phyloP scores from a whole-genome alignment of 1,140 invertebrate species.

The Propsilocerus akamusi region DNA sequence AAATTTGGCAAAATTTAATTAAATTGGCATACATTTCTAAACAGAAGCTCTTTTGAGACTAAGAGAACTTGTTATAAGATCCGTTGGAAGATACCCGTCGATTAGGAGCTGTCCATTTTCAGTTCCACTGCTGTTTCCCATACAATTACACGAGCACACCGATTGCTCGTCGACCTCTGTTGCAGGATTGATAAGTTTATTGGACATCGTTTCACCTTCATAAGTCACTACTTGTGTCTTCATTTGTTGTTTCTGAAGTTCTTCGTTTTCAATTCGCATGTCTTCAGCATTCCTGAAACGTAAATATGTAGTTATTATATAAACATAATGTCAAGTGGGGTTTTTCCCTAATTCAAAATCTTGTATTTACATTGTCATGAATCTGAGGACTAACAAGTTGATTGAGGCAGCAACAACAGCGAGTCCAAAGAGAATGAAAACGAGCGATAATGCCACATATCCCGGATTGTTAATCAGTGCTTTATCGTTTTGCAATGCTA shows the following conservation, averaged over 20 bases:
- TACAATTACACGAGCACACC: conserved; percentile 22
- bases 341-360: background rate
- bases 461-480: conserved; percentile 83
- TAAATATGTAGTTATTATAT: conserved; percentile 5
- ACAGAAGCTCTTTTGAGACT: conserved; percentile 22
- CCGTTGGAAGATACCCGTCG: conserved; percentile 27
- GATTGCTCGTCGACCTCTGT: conserved; percentile 21
- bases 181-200: conserved; percentile 16
- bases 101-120: conserved; percentile 29
- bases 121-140: conserved; percentile 21
- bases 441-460: conserved; percentile 88
- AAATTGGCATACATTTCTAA: no score
- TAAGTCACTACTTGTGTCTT: conserved; percentile 15
- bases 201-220: conserved; percentile 17
- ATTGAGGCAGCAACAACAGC: conserved; percentile 97
- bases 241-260: conserved; percentile 33
- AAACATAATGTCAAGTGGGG: background rate
- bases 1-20: no score
- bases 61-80: conserved; percentile 20
- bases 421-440: conserved; percentile 95
- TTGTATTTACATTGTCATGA: conserved; percentile 81
- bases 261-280: conserved; percentile 67
- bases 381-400: conserved; percentile 90
- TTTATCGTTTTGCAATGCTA: conserved; percentile 82
- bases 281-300: conserved; percentile 64